Evolutionary conservation across 2,888 invertebrate genomes (phyloP).

Genomic region (Tineola bisselliella): DNA sequence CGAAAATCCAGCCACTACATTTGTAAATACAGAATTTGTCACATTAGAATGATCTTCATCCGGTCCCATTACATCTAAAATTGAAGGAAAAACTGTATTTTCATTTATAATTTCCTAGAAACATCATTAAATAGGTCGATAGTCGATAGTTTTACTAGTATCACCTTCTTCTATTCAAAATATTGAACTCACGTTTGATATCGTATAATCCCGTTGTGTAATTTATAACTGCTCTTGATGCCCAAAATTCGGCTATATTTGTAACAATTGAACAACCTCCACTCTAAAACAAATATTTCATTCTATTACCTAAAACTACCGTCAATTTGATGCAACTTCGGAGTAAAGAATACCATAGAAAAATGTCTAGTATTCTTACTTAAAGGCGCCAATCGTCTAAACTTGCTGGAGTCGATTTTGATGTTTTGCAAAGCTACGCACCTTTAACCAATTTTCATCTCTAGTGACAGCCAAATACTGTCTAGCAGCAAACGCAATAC

Average conservation of each 20-base stretch:
- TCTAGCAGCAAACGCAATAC: slow-evolving; percentile 63
- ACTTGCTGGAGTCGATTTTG: no score
- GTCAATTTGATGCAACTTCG: no score
- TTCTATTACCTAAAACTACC: no score
- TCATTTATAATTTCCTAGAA: no score
- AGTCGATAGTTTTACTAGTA: no score
- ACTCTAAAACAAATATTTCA: slow-evolving; percentile 48
- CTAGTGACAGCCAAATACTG: slow-evolving; percentile 54
- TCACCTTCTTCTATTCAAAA: not conserved
- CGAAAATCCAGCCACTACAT: slow-evolving; percentile 66
- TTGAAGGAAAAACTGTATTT: slow-evolving; percentile 12
- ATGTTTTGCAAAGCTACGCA: slow-evolving; percentile 18
- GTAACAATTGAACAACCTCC: slow-evolving; percentile 66
- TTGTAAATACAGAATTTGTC: slow-evolving; percentile 68
- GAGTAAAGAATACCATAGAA: no score
- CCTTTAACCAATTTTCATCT: slow-evolving; percentile 56
- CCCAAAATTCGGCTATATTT: slow-evolving; percentile 69
- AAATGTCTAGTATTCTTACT: no score
- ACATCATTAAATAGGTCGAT: no score
- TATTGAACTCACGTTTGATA: slow-evolving; percentile 47
- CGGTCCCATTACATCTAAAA: slow-evolving; percentile 70
- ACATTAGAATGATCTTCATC: slow-evolving; percentile 70
- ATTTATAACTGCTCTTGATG: slow-evolving; percentile 62
- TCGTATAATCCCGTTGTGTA: slow-evolving; percentile 54
- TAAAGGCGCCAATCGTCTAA: no score